These are phyloP conservation scores for Rhagophthalmus giganteus DNA, from an alignment of 2,888 invertebrate genomes.

Conservation along the genomic window DNA sequence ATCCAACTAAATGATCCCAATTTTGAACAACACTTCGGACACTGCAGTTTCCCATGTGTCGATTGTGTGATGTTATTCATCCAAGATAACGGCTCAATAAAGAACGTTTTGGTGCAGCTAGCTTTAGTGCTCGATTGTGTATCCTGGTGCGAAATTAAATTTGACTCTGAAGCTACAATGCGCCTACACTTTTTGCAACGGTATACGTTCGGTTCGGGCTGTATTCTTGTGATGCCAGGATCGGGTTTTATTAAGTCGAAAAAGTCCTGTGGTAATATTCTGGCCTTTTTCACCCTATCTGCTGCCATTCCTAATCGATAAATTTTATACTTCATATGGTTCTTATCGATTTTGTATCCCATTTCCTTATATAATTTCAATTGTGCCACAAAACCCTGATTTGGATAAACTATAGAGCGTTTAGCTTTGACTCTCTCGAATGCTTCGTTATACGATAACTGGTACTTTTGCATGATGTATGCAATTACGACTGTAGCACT, in stretches of 20 bases:
- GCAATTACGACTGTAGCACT: constrained; percentile 87
- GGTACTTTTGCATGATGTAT: constrained; percentile 83
- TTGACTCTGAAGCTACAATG: constrained; percentile 78
- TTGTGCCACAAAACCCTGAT: constrained; percentile 79
- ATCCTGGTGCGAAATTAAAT: constrained; percentile 73
- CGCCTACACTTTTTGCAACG: constrained; percentile 80
- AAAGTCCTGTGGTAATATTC: constrained; percentile 79
- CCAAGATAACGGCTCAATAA: constrained; percentile 89
- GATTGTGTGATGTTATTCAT: constrained; percentile 74
- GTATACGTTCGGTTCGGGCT: constrained; percentile 82
- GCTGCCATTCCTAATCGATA: constrained; percentile 79
- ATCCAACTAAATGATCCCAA: constrained; percentile 91
- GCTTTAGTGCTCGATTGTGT: constrained; percentile 45
- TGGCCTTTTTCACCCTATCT: constrained; percentile 78
- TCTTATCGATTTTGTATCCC: constrained; percentile 70
- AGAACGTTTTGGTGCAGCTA: constrained; percentile 74
- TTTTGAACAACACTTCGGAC: constrained; percentile 83
- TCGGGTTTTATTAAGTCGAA: constrained; percentile 78
- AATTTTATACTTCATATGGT: constrained; percentile 71
- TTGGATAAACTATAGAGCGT: constrained; percentile 74
- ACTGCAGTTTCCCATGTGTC: constrained; percentile 80
- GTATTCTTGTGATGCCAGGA: constrained; percentile 71
- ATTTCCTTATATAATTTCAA: constrained; percentile 78
- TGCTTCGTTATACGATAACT: constrained; percentile 73
- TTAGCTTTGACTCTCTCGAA: constrained; percentile 70